Percentiles rank a stretch among this genome's conserved stretches.
phyloP scores from a whole-genome alignment of 2,113 vertebrate species.

The Chaetodon trifascialis region DNA sequence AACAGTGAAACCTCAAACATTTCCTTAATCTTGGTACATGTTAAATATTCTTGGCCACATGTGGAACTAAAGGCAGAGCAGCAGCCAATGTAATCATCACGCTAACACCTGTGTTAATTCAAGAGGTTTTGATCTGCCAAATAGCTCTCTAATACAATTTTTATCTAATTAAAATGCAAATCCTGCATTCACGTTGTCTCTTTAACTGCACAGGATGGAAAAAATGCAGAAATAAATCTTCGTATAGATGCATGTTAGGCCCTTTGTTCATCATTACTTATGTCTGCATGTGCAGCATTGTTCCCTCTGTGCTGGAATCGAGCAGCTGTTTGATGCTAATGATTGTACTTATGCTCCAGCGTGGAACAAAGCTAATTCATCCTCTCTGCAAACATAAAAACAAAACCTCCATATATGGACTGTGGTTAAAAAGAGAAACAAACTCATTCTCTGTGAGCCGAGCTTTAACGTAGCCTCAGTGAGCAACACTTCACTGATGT shows the following conservation, averaged over 20 bases:
- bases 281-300: too few relatives aligned
- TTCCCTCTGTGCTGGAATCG: too few relatives aligned
- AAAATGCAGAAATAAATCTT: background rate
- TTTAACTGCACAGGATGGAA: background rate
- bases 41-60: conserved; percentile 1
- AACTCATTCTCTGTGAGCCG: background rate
- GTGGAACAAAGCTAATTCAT: background rate
- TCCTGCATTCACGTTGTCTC: background rate
- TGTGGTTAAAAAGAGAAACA: background rate
- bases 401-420: background rate
- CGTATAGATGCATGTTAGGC: background rate
- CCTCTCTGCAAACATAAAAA: background rate
- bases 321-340: too few relatives aligned
- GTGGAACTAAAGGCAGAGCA: conserved; percentile 11
- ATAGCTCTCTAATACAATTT: conserved; percentile 10
- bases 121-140: conserved; percentile 21
- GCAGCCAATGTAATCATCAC: conserved; percentile 25
- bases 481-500: background rate
- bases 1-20: background rate
- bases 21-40: background rate
- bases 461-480: background rate
- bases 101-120: conserved; percentile 29
- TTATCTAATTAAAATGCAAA: conserved; percentile 42
- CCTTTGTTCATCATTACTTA: background rate
- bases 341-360: too few relatives aligned